A percentile compares a stretch with the other conserved stretches of the same genome.
Evolutionary conservation across 2,888 invertebrate species (phyloP).

Genomic region (Plagodis dolabraria): DNA sequence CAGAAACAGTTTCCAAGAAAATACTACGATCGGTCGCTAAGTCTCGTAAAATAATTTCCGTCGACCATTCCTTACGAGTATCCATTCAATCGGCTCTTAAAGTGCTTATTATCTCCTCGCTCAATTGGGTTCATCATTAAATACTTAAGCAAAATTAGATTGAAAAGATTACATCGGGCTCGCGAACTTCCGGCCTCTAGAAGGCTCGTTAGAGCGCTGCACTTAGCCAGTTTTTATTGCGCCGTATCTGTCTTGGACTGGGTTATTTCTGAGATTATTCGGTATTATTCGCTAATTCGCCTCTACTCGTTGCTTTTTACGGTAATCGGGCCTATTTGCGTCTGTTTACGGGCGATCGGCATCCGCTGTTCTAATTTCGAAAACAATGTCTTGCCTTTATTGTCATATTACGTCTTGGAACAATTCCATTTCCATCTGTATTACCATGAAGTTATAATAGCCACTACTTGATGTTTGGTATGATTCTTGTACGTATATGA

Average conservation of each 20-base stretch:
- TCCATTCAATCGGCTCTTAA: conserved; percentile 28
- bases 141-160: conserved; percentile 35
- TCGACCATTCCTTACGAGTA: conserved; percentile 14
- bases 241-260: conserved; percentile 31
- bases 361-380: conserved; percentile 43
- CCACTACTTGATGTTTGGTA: too few species aligned
- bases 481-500: too few species aligned
- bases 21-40: conserved; percentile 6
- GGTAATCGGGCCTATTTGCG: conserved; percentile 47
- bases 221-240: conserved; percentile 31
- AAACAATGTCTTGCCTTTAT: conserved; percentile 16
- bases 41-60: conserved; percentile 9
- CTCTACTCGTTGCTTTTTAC: conserved; percentile 49
- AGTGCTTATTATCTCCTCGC: conserved; percentile 31
- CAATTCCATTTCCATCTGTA: too few species aligned
- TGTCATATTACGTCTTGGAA: neutral
- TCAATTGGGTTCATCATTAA: conserved; percentile 35
- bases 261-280: conserved; percentile 34
- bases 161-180: conserved; percentile 39
- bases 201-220: conserved; percentile 27
- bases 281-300: conserved; percentile 53
- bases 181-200: conserved; percentile 12
- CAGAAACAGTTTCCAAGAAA: conserved; percentile 12
- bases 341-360: conserved; percentile 48
- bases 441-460: too few species aligned